A percentile compares a stretch with the other conserved stretches of the same genome.
phyloP scores from a whole-genome alignment of 2,888 invertebrate genomes.

The Drosophila atroscutellata region DNA sequence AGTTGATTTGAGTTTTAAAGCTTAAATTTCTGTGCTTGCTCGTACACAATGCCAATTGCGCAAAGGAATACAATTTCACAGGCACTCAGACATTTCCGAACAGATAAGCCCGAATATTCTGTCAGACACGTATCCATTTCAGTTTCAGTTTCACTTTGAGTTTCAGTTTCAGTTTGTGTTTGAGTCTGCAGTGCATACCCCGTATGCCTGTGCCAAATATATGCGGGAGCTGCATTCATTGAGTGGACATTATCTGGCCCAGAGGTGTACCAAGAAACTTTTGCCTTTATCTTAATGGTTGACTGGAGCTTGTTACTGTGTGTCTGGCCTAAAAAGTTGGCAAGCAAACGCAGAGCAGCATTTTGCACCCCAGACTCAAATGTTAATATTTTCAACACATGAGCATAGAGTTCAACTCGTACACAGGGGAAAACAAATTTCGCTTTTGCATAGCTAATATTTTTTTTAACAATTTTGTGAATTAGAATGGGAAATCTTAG shows the following conservation, averaged over 20 bases:
- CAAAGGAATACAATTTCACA: constrained; percentile 8
- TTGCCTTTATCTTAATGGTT: constrained; percentile 62
- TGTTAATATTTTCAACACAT: constrained; percentile 3
- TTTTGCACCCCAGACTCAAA: background rate
- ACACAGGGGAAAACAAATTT: background rate
- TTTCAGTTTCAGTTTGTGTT: background rate
- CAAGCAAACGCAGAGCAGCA: background rate
- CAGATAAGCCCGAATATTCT: constrained; percentile 45
- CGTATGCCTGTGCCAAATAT: constrained; percentile 14
- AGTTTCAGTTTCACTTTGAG: constrained; percentile 12
- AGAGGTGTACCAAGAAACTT: constrained; percentile 47
- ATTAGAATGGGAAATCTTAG: background rate
- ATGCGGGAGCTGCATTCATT: constrained; percentile 38
- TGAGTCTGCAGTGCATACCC: background rate
- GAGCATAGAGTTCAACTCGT: constrained; percentile 8
- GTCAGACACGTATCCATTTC: constrained; percentile 43
- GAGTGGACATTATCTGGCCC: constrained; percentile 21
- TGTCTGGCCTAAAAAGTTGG: constrained; percentile 10
- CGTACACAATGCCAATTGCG: constrained; percentile 17
- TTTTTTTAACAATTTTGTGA: background rate
- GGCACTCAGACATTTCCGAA: constrained; percentile 30
- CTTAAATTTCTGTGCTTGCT: background rate
- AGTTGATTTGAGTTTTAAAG: background rate
- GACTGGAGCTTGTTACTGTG: constrained; percentile 37
- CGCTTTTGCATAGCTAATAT: background rate